Evolutionary conservation across 2,113 vertebrate species (phyloP), one percentile per base, ranked within the genome.

Genomic region (Rhegmatorhina hoffmannsi): DNA sequence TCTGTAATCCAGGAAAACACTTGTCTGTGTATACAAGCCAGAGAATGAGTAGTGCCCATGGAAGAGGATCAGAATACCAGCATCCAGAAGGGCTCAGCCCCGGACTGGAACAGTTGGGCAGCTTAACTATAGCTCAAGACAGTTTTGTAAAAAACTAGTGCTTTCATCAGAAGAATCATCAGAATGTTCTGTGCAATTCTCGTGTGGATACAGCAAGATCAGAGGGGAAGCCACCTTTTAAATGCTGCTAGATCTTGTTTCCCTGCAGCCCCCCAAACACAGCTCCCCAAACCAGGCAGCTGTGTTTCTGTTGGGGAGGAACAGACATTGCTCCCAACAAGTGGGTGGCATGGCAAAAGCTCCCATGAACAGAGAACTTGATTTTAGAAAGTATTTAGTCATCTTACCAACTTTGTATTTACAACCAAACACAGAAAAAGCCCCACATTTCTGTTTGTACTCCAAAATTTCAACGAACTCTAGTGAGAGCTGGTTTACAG

Each of bases 1-100:
- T 81, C 63, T 60, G 14, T 82, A 67, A 85, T 44, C 62, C 55
- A 93, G 63, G 73, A 89, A 91, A 80, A 67, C 75, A 80, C 50
- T 85, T 76, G 11, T 0, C 31, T 5, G 11, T 12, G 16, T 38
- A 62, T 33, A 38, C 34, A 88, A 64, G 33, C 13, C 55, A 81
- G 56, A 81, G 17, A 49, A 78, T 0, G 11, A 47, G 55, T 16
- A 79, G 34, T 33, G 50, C 43, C 50, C 1, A 0, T 8, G 50
- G 75, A 80, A 74, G 26, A 63, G 43, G 83, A 90, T 50, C 38
- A 70, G 49, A 38, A 19, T 13, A 40, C 13, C 46, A 59, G 75
- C 55, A 74, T 26, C 34, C n/a, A 55, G 55, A 53, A 84, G 56
- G 55, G 46, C 76, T 60, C 74, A 80, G 72, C 21, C 24, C 53